Base-by-base conservation (phyloP, 2,113 vertebrate genomes). In the Oxygymnocypris stewartii region DNA sequence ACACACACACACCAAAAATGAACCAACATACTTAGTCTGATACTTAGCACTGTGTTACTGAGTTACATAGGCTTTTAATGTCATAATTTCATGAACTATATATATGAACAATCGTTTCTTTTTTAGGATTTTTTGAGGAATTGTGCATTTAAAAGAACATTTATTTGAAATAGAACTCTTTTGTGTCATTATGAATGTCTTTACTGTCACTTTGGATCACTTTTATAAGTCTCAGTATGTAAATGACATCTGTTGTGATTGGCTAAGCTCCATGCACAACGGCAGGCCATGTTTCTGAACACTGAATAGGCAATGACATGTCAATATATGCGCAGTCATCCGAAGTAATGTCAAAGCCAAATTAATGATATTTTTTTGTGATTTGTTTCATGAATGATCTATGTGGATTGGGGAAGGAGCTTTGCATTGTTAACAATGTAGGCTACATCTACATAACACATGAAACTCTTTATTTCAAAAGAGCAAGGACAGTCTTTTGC, bases 211-310 rank as follows among this genome's bases (percentile, higher is more conserved):
- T 65, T 65, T 13, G 28, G 63, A 54, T 54, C 51, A 54, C n/a
- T 63, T 63, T 63, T 57, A 57, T 57, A n/a, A 65, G 5, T 31
- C 63, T 31, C 25, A n/a, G 59, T 37, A 37, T 71, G 67, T 37
- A 74, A 44, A 74, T 74, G 0, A 12, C 20, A n/a, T 74, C 40
- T 74, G 20, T n/a, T 74, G 71, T 74, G 71, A 74, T 42, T 74
- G 31, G 31, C 20, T 74, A 44, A 75, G 11, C 23, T 20, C n/a
- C n/a, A n/a, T n/a, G n/a, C n/a, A n/a, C n/a, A n/a, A n/a, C n/a
- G n/a, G n/a, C n/a, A n/a, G n/a, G n/a, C 25, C 71, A 75, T 75
- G 40, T 75, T n/a, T 75, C 71, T n/a, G 40, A 75, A 75, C 23
- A 44, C 23, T 25, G 40, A 75, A 75, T 75, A 44, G 11, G 10